A percentile compares a stretch with the other conserved stretches of the same genome.
Evolutionary conservation across 2,797 vertebrate species (phyloP).

Genomic region (Hypotaenidia okinawae): DNA sequence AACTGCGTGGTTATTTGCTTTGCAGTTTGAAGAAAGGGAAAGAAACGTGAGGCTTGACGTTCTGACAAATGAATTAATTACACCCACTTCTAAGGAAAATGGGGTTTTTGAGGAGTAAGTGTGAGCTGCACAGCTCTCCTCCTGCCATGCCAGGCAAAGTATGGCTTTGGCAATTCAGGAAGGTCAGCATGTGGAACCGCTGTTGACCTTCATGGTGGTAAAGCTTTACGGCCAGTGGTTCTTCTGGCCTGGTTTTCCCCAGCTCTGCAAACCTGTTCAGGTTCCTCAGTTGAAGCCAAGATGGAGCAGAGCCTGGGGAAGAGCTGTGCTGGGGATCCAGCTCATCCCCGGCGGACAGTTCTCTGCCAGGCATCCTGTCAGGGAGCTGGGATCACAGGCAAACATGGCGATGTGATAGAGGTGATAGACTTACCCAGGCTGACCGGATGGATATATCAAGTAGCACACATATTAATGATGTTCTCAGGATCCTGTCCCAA

Average conservation of each 20-base stretch:
- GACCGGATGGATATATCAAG: slow-evolving; percentile 3
- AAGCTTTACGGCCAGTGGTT: background rate
- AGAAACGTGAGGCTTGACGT: rapidly evolving
- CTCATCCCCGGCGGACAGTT: background rate
- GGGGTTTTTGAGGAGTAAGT: background rate
- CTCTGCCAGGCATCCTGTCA: background rate
- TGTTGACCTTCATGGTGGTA: rapidly evolving
- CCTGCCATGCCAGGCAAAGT: rapidly evolving
- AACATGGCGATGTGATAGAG: background rate
- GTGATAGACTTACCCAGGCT: background rate
- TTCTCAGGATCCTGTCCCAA: background rate
- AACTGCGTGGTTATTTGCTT: background rate
- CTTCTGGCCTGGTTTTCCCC: background rate
- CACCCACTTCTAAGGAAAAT: background rate
- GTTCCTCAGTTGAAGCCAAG: background rate
- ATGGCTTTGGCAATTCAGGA: rapidly evolving
- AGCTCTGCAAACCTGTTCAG: background rate
- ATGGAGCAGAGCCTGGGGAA: background rate
- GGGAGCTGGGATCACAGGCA: background rate
- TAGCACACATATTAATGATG: background rate
- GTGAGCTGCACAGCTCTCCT: rapidly evolving
- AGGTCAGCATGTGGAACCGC: rapidly evolving
- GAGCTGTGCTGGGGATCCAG: background rate
- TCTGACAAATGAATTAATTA: background rate
- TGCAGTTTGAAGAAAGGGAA: background rate